These are phyloP conservation scores for Lagenorhynchus albirostris DNA, from an alignment of 2,113 vertebrate genomes.

Conservation along the genomic window DNA sequence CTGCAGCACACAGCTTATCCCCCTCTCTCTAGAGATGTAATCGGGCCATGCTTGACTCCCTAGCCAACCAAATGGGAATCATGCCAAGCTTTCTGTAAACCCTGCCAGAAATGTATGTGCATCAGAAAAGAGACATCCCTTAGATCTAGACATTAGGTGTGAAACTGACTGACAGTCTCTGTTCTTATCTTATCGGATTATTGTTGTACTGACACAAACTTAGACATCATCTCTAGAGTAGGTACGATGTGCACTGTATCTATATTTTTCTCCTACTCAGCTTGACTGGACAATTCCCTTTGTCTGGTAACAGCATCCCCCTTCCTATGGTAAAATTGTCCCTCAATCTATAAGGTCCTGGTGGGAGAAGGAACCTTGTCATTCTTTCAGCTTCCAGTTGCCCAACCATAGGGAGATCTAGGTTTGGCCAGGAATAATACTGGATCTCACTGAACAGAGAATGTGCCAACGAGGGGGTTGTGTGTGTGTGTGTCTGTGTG, in stretches of 20 bases:
- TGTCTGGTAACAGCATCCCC: neutral
- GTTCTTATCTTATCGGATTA: neutral
- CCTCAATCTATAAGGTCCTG: neutral
- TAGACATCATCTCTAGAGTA: neutral
- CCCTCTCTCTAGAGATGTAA: neutral
- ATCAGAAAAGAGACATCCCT: neutral
- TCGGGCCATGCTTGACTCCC: neutral
- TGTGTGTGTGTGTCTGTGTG: no score
- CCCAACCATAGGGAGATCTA: neutral
- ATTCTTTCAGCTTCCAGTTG: neutral
- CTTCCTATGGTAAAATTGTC: neutral
- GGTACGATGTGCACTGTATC: accelerated
- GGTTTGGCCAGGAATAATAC: neutral
- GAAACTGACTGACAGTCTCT: neutral
- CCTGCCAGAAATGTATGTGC: neutral
- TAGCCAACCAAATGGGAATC: neutral
- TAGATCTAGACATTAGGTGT: neutral
- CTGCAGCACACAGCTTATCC: neutral
- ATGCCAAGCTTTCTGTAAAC: neutral
- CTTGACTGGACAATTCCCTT: neutral
- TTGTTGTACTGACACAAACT: neutral
- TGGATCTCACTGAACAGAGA: neutral
- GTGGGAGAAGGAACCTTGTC: neutral
- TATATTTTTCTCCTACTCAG: neutral
- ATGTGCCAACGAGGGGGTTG: neutral